Evolutionary conservation across 1,140 invertebrate genomes (phyloP), one percentile per base, ranked within the genome.

Genomic region (Dendrolimus punctatus): DNA sequence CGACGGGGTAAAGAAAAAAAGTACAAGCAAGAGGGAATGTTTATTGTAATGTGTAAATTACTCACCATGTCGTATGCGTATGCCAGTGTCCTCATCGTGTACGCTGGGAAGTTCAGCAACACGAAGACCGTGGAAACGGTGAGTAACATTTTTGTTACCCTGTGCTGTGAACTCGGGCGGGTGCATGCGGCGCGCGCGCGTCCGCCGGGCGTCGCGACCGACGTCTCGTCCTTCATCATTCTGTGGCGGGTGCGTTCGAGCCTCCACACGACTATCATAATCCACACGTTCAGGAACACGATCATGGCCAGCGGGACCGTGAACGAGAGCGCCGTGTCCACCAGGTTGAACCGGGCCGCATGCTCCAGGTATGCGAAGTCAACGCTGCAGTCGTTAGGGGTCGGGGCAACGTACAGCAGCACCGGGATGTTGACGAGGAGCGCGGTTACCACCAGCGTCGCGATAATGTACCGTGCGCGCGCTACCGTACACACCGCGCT

Each of bases 101-200:
- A 93, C 38, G 91, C 91, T 0, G 95, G 95, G 9, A 95, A 73
- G 83, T 96, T 96, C 23, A 96, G 87, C 39, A 91, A 87, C 1
- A 96, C 90, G 76, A 95, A 96, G 1, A 94, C 92, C 2, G 91
- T 91, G 2, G 94, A 95, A 6, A 95, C 93, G 23, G 95, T 84
- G 0, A 96, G 87, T 7, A 96, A 87, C 92, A 95, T 95, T 74
- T 94, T 92, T 4, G 94, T 96, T 7, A 95, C 90, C 69, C 92
- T 93, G 64, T 93, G 91, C 10, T 91, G 90, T 39, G 89, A 87
- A 6, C 70, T 71, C 8, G 67, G 65, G 36, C 64, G 65, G n/a
- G 52, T 66, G 55, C 50, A 58, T 57, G 48, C 52, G 63, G 59
- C 60, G 46, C 38, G 58, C 69, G 36, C 69, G 72, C 45, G 49